Conservation (phyloP, 2,113 vertebrate species). For the Eulemur macaco region DNA sequence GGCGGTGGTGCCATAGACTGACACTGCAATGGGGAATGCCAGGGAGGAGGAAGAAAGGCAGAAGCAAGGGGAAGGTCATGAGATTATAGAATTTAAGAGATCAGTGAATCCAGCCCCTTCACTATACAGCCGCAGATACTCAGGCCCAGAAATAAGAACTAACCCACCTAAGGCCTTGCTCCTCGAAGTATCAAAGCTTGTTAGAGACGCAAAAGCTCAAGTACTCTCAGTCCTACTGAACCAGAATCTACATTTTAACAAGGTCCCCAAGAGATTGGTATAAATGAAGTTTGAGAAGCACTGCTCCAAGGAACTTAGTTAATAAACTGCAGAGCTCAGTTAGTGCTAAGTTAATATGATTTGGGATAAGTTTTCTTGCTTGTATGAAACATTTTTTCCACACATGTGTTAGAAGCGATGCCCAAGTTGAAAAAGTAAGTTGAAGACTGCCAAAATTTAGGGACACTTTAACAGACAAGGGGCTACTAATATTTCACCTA, state of each 20-base stretch:
- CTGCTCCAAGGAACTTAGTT: background rate
- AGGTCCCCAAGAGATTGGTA: background rate
- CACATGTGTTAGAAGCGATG: background rate
- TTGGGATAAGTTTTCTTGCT: background rate
- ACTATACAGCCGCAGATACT: background rate
- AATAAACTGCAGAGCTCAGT: background rate
- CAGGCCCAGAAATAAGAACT: background rate
- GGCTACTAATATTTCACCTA: background rate
- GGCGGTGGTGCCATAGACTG: fast-evolving
- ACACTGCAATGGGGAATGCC: background rate
- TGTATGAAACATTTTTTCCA: background rate
- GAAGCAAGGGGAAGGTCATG: background rate
- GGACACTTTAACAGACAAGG: background rate
- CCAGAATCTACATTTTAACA: background rate
- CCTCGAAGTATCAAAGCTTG: background rate
- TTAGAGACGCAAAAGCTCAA: background rate
- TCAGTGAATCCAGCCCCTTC: background rate
- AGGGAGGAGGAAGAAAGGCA: background rate
- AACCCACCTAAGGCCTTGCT: background rate
- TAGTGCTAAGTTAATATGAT: background rate
- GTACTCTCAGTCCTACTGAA: background rate
- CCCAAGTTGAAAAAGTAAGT: background rate
- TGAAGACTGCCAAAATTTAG: background rate
- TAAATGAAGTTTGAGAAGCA: background rate
- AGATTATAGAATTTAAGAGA: background rate